Evolutionary conservation across 53 echinoderm and acorn worm genomes (phyloP), one percentile per base, ranked within the genome.

Genomic region (Luidia sarsii): DNA sequence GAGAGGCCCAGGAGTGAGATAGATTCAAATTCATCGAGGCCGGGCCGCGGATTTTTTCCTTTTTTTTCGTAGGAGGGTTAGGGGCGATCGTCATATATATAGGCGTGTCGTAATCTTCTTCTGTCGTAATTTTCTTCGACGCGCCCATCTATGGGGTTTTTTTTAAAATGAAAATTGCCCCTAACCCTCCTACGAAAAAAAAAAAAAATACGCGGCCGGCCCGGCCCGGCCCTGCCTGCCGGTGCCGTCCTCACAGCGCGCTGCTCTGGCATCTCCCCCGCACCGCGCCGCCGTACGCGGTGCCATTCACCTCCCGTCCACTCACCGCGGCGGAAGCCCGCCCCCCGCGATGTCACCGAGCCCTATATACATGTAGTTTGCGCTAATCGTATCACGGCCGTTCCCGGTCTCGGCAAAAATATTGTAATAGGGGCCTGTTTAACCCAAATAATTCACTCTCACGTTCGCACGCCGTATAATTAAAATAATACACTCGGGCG

Each of bases 381-480:
- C 74, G 39, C 37, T 74, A 74, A 74, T 74, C 56, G 74, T 74
- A 74, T 74, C 74, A 55, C 28, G 57, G 11, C 74, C 46, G 57
- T 74, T 57, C 23, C 41, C 37, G 57, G 39, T 74, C 57, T 39
- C 6, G 38, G 57, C 57, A 74, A 74, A 74, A 74, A 74, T 57
- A 74, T 74, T 74, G 74, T 74, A 74, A 74, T 74, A 74, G 57
- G n/a, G 74, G 74, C 39, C 74, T 74, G 74, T 74, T 74, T 74
- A 74, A 74, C 74, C 74, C 74, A 74, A 51, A 55, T 74, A 56
- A 74, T 74, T 74, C 74, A 74, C 57, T 74, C 57, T 39, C 74
- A 74, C 74, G 74, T 57, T 55, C 74, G 57, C 57, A 55, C 57
- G 39, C 57, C 74, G 74, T 74, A 74, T 55, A 74, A 74, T 74